Base-by-base conservation (phyloP, 1,140 invertebrate species). In the Bradysia coprophila region DNA sequence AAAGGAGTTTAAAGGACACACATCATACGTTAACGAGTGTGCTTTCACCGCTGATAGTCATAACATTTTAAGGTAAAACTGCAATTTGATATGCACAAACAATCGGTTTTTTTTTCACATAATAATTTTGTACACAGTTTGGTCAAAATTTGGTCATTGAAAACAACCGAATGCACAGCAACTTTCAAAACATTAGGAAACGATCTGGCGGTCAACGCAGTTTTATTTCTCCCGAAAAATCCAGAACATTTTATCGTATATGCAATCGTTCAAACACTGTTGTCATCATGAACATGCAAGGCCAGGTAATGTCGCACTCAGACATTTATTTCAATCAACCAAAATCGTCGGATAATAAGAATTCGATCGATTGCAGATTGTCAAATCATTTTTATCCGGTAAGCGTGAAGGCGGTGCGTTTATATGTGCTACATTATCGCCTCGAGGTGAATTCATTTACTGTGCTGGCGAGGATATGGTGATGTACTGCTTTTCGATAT, bases 371-470 rank as follows among this genome's bases (percentile, higher is more conserved):
- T 56, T 57, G 18, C 62, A 91, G 78, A 95, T 98, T 67, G 93
- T 98, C 1, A 69, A 92, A 53, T 96, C 90, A 49, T 93, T 98
- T 64, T 89, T 91, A 15, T 91, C 82, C 57, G 95, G 94, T 72
- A 98, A 98, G 65, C 69, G 92, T 56, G 93, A 98, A 64, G 92
- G 92, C 37, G 94, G 95, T 54, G 88, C 96, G 52, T 95, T 99
- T 60, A 82, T 96, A 20, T 84, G 81, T 54, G 82, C 85, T 36
- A 78, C 80, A 32, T 70, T 97, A 1, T 96, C 91, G 21, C 93
- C 95, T 0, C 70, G 91, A 49, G 94, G 93, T 37, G 92, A 98
- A 67, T 98, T 94, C 74, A 60, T 98, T 45, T 99, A 98, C 62
- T 95, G 92, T 61, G 86, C 95, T 43, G 95, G 88, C 16, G 94